Conservation (phyloP, 2,113 vertebrate species). For the Acinonyx jubatus region DNA sequence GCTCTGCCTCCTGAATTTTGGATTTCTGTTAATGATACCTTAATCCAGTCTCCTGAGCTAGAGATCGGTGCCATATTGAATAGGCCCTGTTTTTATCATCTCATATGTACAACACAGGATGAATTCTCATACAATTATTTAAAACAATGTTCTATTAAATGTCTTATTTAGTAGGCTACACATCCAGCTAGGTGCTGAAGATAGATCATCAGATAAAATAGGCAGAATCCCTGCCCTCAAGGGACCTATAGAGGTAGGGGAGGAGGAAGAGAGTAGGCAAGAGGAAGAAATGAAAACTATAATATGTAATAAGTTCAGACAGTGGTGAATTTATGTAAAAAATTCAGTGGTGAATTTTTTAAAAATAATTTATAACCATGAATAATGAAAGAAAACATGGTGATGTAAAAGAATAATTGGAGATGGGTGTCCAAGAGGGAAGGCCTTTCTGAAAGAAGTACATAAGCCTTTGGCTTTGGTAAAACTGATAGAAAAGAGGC, state of each 20-base stretch:
- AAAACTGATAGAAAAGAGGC: neutral
- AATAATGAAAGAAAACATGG: neutral
- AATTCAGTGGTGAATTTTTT: too few relatives aligned
- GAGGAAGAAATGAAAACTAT: neutral
- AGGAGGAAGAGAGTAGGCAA: neutral
- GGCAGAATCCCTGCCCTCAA: neutral
- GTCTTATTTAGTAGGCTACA: neutral
- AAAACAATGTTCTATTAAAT: neutral
- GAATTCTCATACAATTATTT: neutral
- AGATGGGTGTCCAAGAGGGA: neutral
- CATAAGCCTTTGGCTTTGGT: neutral
- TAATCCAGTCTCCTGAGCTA: neutral
- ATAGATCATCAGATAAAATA: neutral
- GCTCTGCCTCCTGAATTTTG: neutral
- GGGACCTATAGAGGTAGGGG: neutral
- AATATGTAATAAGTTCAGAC: neutral
- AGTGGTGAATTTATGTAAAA: too few relatives aligned
- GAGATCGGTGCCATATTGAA: neutral
- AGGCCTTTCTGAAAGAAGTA: neutral
- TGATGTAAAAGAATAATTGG: neutral
- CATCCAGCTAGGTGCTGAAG: neutral
- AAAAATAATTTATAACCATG: too few relatives aligned
- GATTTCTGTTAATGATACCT: neutral
- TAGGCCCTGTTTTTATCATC: neutral
- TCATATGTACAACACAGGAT: neutral